Evolutionary conservation across 2,888 invertebrate species (phyloP).

Genomic region (Diaprepes abbreviatus): DNA sequence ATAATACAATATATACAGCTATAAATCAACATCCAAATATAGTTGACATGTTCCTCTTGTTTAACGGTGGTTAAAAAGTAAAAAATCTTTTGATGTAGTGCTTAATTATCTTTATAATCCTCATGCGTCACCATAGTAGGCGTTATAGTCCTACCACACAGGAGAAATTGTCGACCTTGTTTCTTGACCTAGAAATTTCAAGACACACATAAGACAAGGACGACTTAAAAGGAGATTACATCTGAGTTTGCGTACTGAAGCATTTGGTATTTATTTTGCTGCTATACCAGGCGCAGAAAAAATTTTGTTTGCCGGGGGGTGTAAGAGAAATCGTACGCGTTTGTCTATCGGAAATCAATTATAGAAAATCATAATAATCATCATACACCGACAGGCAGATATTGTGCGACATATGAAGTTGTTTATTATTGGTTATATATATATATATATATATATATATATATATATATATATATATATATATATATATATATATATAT

Average conservation of each 20-base stretch:
- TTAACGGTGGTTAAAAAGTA: neutral
- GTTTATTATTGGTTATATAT: no score
- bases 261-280: constrained; percentile 31
- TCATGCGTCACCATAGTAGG: constrained; percentile 40
- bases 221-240: constrained; percentile 59
- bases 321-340: constrained; percentile 35
- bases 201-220: constrained; percentile 67
- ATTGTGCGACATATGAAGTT: no score
- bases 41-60: no score
- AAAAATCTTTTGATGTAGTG: constrained; percentile 4
- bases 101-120: constrained; percentile 31
- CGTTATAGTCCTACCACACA: constrained; percentile 51
- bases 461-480: no score
- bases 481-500: no score
- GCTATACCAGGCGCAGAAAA: constrained; percentile 24
- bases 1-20: no score
- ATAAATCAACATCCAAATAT: no score
- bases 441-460: no score
- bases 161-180: constrained; percentile 70
- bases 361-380: no score
- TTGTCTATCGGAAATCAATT: constrained; percentile 28
- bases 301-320: constrained; percentile 29
- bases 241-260: constrained; percentile 54
- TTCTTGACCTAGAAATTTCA: constrained; percentile 69
- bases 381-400: no score